Percentiles rank a stretch among this genome's conserved stretches.
phyloP scores from a whole-genome alignment of 2,113 vertebrate genomes.

The pig (Sus scrofa) region DNA sequence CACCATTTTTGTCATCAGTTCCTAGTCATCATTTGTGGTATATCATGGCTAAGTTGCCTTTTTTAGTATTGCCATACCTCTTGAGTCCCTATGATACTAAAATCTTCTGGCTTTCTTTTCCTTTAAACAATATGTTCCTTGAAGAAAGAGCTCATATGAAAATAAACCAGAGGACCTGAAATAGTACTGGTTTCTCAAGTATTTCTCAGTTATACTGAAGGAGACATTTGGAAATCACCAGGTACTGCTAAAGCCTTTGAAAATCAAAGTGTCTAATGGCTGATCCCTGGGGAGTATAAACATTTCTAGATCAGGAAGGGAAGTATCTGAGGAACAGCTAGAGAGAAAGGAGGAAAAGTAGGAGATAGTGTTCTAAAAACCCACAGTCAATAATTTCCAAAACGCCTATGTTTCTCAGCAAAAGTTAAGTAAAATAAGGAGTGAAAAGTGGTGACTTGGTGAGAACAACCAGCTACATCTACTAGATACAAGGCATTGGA shows the following conservation, averaged over 20 bases:
- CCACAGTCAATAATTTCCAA: not conserved
- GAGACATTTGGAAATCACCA: not conserved
- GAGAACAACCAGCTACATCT: not conserved
- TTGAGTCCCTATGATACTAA: not conserved
- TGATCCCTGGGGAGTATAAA: not conserved
- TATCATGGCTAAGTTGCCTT: not conserved
- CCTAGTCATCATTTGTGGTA: not conserved
- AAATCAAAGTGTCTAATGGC: not conserved
- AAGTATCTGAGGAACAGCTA: not conserved
- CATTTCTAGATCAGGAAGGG: not conserved
- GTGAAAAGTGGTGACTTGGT: not conserved
- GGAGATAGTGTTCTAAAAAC: not conserved
- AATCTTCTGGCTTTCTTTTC: not conserved
- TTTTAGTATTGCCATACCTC: not conserved
- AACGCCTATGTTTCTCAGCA: not conserved
- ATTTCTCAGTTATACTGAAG: not conserved
- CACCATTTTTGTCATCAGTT: not conserved
- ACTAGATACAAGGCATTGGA: not conserved
- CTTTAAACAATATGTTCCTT: not conserved
- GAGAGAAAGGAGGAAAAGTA: not conserved
- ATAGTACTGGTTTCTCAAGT: not conserved
- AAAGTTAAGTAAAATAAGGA: not conserved
- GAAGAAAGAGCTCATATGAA: not conserved
- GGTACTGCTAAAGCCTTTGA: not conserved
- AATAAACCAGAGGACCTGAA: not conserved